Evolutionary conservation across 2,113 vertebrate genomes (phyloP).

Genomic region (Neofelis nebulosa): DNA sequence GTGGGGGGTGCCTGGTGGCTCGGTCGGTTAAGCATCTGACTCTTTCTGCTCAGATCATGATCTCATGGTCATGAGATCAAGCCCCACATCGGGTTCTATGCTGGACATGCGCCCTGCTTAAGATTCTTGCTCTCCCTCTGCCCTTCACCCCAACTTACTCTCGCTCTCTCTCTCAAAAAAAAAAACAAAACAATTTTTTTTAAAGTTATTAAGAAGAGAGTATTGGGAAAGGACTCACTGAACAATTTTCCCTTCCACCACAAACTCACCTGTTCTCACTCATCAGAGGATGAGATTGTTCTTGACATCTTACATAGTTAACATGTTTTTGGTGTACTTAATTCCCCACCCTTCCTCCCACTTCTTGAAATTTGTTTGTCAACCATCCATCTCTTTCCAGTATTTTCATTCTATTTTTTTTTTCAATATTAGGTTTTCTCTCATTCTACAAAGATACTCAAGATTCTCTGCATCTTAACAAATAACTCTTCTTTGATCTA

Average conservation of each 20-base stretch:
- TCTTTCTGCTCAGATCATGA: too few species aligned
- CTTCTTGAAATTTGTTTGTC: not conserved
- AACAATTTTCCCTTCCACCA: not conserved
- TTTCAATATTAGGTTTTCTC: not conserved
- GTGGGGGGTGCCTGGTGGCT: too few species aligned
- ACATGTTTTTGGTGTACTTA: not conserved
- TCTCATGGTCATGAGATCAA: too few species aligned
- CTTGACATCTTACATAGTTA: not conserved
- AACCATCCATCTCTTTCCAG: not conserved
- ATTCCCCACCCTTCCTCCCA: not conserved
- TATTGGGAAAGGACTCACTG: not conserved
- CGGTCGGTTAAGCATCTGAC: too few species aligned
- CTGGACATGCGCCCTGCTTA: too few species aligned
- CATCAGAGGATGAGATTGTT: not conserved
- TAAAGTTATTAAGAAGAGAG: not conserved
- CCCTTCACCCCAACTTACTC: too few species aligned
- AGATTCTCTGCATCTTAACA: not conserved
- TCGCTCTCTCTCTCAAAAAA: too few species aligned
- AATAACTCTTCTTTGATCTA: not conserved
- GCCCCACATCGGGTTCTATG: too few species aligned
- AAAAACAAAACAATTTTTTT: too few species aligned
- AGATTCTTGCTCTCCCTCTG: too few species aligned
- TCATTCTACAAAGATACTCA: not conserved
- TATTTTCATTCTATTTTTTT: not conserved
- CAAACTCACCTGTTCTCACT: not conserved